Percentiles rank a stretch among this genome's conserved stretches.
These are phyloP conservation scores for Eunapius fragilis DNA, from an alignment of 37 sponge, comb jelly and placozoan species.

Conservation along the genomic window DNA sequence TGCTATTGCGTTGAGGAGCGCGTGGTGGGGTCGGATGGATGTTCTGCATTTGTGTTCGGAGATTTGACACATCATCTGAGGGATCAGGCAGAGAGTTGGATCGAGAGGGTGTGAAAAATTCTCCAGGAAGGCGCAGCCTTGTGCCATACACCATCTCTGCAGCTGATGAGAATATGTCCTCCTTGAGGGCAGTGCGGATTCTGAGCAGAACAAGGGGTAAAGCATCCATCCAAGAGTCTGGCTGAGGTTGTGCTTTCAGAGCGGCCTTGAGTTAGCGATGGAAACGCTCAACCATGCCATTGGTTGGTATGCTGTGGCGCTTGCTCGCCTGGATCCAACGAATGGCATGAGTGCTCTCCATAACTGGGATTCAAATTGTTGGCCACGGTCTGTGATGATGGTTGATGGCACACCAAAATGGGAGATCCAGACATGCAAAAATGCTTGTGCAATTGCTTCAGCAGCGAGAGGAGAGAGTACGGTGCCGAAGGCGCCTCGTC, in stretches of 20 bases:
- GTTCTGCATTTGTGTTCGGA: slow-evolving; percentile 19
- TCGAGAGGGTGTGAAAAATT: slow-evolving; percentile 9
- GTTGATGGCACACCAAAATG: slow-evolving; percentile 75
- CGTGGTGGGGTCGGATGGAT: slow-evolving; percentile 4
- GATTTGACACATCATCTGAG: slow-evolving; percentile 4
- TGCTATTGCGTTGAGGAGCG: slow-evolving; percentile 2
- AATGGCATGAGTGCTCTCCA: slow-evolving; percentile 47
- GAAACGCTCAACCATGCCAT: slow-evolving; percentile 67
- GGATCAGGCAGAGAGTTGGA: slow-evolving; percentile 38
- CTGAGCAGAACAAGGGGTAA: slow-evolving; percentile 44
- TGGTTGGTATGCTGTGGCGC: slow-evolving; percentile 65
- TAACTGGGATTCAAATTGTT: slow-evolving; percentile 64
- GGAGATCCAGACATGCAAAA: slow-evolving; percentile 66
- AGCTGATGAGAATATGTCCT: slow-evolving; percentile 4
- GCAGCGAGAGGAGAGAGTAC: too few relatives aligned
- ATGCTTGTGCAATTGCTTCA: slow-evolving; percentile 60
- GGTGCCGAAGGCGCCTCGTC: too few relatives aligned
- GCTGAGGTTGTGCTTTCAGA: slow-evolving; percentile 26
- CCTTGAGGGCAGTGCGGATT: slow-evolving; percentile 16
- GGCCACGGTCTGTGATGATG: slow-evolving; percentile 66
- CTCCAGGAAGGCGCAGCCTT: slow-evolving; percentile 16
- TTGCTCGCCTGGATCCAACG: slow-evolving; percentile 33
- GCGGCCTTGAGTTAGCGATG: slow-evolving; percentile 53
- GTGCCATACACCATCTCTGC: slow-evolving; percentile 43
- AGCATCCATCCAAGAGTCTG: slow-evolving; percentile 23